Evolutionary conservation across 2,797 vertebrate genomes (phyloP).

Genomic region (Falco berigora): DNA sequence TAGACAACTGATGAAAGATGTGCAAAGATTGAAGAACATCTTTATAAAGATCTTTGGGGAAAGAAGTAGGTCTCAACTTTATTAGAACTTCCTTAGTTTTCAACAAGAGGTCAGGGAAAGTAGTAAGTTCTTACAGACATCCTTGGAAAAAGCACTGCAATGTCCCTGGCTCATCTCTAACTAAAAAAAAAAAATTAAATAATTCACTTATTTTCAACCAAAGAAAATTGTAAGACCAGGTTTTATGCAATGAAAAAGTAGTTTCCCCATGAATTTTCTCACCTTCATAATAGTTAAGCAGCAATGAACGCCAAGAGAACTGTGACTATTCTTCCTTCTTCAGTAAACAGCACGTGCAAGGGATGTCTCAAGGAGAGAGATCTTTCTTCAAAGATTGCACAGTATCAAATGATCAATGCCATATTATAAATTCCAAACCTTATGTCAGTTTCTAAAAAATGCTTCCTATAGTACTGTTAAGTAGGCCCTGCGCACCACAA

Average conservation of each 20-base stretch:
- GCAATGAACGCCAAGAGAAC: not conserved
- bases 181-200: not conserved
- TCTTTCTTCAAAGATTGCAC: not conserved
- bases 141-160: not conserved
- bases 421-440: not conserved
- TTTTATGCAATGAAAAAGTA: not conserved
- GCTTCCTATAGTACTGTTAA: not conserved
- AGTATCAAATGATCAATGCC: not conserved
- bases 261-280: not conserved
- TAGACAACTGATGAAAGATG: not conserved
- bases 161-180: not conserved
- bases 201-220: not conserved
- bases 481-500: not conserved
- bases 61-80: not conserved
- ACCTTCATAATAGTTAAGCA: not conserved
- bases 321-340: not conserved
- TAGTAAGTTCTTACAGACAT: not conserved
- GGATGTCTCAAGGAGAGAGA: not conserved
- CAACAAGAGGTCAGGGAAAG: not conserved
- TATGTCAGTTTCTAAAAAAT: not conserved
- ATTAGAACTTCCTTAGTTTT: not conserved
- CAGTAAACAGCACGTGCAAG: not conserved
- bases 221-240: not conserved
- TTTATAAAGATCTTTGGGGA: not conserved
- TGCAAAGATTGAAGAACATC: not conserved